Evolutionary conservation across 2,113 vertebrate species (phyloP), one percentile per base, ranked within the genome.

Genomic region (Microtus oregoni): DNA sequence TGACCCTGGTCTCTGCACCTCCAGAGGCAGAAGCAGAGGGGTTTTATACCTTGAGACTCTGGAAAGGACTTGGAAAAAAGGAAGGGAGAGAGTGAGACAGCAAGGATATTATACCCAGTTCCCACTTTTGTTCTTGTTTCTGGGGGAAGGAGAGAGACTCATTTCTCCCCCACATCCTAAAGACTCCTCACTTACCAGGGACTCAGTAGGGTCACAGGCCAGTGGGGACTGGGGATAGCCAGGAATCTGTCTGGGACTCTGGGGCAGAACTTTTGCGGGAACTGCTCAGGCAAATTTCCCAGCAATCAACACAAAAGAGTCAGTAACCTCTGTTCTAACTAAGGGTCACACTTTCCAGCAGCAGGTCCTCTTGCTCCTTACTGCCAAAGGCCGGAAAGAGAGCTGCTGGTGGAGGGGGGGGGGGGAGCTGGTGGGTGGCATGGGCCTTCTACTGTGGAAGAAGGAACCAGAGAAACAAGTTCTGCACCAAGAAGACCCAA

Each of bases 371-470:
- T 63, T 63, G 70, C 35, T 20, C 63, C 55, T 32, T 47, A 30
- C 17, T 15, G 0, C 0, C 1, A 61, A 32, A 52, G 12, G 11
- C 3, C 4, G 26, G 26, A 58, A 44, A 22, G 67, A 12, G 35
- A 82, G 55, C 28, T 76, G 17, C 50, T 76, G 14, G 20, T 44
- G 26, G 1, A 20, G 79, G 50, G 24, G 8, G 7, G 75, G 52
- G 44, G 44, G 58, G 24, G 4, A 15, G 79, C 93, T 52, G 61
- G 41, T 32, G 7, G 2, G 30, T 5, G n/a, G n/a, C n/a, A n/a
- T n/a, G 20, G 72, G 6, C 44, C 30, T 28, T n/a, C 20, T 20
- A 4, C 65, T 47, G 3, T 47, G 7, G 41, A 24, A n/a, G 44
- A 17, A n/a, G 8, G 32, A 12, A 41, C 52, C 6, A 15, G 4